phyloP scores from a whole-genome alignment of 2,888 invertebrate genomes.

The Coremacera marginata region DNA sequence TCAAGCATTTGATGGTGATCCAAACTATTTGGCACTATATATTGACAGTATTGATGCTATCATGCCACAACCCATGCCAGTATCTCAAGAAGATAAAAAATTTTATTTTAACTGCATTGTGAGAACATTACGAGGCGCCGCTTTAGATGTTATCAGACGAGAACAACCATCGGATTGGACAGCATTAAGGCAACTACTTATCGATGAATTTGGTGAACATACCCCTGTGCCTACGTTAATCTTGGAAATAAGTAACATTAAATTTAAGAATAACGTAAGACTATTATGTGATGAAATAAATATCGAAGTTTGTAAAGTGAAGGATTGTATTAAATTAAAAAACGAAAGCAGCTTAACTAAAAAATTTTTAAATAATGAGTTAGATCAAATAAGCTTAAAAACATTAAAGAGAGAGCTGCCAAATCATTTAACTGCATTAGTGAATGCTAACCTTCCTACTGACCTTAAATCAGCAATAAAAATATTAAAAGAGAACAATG shows the following conservation, averaged over 20 bases:
- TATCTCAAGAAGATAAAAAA: background rate
- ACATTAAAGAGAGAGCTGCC: background rate
- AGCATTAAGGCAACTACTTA: background rate
- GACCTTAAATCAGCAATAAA: slow-evolving; percentile 3
- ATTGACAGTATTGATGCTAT: slow-evolving; percentile 32
- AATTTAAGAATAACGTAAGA: background rate
- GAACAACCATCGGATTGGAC: background rate
- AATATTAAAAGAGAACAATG: too few relatives aligned
- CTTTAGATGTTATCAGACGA: background rate
- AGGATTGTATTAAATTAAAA: slow-evolving; percentile 1
- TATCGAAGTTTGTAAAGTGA: slow-evolving; percentile 1
- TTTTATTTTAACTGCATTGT: slow-evolving; percentile 31
- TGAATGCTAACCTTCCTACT: background rate
- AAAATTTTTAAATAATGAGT: too few relatives aligned
- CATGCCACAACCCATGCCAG: slow-evolving; percentile 11
- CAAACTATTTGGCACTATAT: slow-evolving; percentile 33
- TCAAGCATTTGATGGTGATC: slow-evolving; percentile 31
- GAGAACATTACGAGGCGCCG: slow-evolving; percentile 19
- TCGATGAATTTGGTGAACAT: background rate
- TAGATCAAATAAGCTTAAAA: too few relatives aligned
- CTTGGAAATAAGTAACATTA: background rate
- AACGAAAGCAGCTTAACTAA: too few relatives aligned
- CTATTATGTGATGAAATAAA: background rate
- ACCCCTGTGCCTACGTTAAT: background rate
- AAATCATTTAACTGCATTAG: slow-evolving; percentile 11